Conservation (phyloP, 2,797 vertebrate species). For the Cossypha dichroa region DNA sequence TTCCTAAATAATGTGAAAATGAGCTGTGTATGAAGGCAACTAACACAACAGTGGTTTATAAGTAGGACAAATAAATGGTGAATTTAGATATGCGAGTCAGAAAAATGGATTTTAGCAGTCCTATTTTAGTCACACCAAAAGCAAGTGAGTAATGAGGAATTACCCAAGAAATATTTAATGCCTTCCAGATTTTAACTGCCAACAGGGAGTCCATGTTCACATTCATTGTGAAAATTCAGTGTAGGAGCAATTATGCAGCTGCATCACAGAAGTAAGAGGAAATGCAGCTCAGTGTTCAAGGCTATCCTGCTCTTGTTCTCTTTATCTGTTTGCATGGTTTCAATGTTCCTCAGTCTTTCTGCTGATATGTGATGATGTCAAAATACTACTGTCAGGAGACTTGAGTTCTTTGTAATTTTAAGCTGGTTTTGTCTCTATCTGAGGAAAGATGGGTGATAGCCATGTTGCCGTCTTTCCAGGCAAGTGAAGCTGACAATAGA, state of each 20-base stretch:
- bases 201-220: neutral
- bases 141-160: conserved; percentile 64
- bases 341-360: neutral
- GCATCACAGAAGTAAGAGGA: neutral
- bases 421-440: neutral
- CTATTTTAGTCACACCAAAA: neutral
- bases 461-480: neutral
- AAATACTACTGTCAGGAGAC: neutral
- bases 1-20: neutral
- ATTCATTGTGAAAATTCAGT: neutral
- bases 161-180: neutral
- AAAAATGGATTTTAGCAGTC: neutral
- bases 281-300: neutral
- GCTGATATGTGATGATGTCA: neutral
- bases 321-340: neutral
- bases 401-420: neutral
- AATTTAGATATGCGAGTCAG: fast-evolving
- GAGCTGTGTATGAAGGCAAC: neutral
- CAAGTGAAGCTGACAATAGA: neutral
- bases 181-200: neutral
- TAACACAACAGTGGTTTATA: neutral
- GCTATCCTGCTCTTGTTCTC: neutral
- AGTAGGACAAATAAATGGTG: neutral
- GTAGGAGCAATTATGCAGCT: neutral
- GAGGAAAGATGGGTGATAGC: neutral